Conservation (phyloP, 2,797 vertebrate species). For the Molothrus ater region DNA sequence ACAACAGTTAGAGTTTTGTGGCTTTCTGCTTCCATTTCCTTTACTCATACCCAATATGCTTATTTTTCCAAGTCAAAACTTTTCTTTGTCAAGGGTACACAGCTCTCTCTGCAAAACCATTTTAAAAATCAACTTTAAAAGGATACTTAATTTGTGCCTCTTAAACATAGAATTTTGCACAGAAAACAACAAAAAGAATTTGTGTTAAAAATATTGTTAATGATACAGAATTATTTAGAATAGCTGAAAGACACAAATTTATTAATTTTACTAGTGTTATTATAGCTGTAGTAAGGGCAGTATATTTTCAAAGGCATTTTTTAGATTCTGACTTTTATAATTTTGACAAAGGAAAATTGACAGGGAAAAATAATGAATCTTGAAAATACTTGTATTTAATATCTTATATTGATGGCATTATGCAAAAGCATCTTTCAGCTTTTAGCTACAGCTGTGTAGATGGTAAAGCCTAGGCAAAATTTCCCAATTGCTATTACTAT, state of each 20-base stretch:
- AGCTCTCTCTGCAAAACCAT: background rate
- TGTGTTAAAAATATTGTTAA: background rate
- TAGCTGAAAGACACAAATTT: background rate
- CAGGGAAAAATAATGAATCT: background rate
- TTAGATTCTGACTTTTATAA: background rate
- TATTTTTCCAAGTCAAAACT: background rate
- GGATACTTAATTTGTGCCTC: background rate
- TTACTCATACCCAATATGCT: rapidly evolving
- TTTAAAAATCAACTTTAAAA: background rate
- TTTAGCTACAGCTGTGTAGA: rapidly evolving
- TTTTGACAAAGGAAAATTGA: background rate
- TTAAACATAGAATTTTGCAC: background rate
- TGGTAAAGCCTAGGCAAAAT: background rate
- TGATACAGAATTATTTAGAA: background rate
- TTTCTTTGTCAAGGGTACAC: background rate
- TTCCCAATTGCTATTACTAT: background rate
- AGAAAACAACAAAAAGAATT: background rate
- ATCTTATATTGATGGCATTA: rapidly evolving
- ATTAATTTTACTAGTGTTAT: background rate
- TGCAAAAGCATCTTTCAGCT: background rate
- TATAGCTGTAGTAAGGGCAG: rapidly evolving
- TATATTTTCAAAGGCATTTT: background rate
- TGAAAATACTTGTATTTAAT: background rate
- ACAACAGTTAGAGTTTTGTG: background rate
- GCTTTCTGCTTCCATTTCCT: background rate